Base-by-base conservation (phyloP, 2,888 invertebrate genomes). In the Sarcophaga variegata region DNA sequence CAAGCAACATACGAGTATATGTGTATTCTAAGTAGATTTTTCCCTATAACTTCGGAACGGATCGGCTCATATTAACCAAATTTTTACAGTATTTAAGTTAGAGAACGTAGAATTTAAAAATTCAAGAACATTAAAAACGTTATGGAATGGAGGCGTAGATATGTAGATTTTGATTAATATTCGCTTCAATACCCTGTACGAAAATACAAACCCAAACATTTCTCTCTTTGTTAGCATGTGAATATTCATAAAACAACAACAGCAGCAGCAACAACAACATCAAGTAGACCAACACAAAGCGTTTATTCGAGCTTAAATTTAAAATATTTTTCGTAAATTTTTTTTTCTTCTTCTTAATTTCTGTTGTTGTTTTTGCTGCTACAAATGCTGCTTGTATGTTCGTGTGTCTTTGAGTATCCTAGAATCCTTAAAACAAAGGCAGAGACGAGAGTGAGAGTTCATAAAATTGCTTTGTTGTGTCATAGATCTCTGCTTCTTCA, bases 261-360 rank as follows among this genome's bases (percentile, higher is more conserved):
- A 54, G 2, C 2, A 54, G 2, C 49, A 49, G 12, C 14, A 54
- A 3, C 14, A 54, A 17, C 54, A 54, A 54, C 17, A 54, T 14
- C 54, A 54, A 54, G 10, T 54, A 54, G 54, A 54, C 54, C 54
- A 54, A 54, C 14, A 64, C 37, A 77, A 59, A 64, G n/a, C 47
- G 4, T 60, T 5, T 77, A 47, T 14, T 70, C 47, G 62, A 75
- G 67, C 60, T 81, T 74, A 64, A 69, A 81, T 81, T 74, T 62
- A 22, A 72, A 59, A 66, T 11, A 69, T n/a, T 59, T 14, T 59
- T 59, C 8, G 37, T 59, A 6, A 0, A 54, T 11, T 54, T 54
- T 54, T 54, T 27, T 27, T 37, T 37, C 6, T 37, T 37, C 37
- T 37, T 37, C 37, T 37, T 37, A 37, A 37, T 37, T 37, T 37